These are phyloP conservation scores for Cyclina sinensis DNA, from an alignment of 1,140 invertebrate species.

Conservation along the genomic window DNA sequence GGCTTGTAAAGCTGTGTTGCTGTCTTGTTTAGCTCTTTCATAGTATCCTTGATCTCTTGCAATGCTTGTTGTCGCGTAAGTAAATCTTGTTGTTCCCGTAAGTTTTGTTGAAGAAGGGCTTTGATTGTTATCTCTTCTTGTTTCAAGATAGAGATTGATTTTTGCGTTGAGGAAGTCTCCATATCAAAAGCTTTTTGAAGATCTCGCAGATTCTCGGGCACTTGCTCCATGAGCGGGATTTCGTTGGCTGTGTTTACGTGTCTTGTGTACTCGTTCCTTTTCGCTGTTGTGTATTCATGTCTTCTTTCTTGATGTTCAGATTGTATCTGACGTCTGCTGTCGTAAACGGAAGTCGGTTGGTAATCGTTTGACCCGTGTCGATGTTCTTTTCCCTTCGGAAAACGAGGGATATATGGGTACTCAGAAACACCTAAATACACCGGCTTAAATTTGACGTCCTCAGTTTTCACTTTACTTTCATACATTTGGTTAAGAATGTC, in stretches of 20 bases:
- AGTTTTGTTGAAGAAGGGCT: conserved; percentile 46
- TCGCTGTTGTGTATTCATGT: not conserved
- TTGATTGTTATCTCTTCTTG: conserved; percentile 55
- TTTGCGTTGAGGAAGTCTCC: not conserved
- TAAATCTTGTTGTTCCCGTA: conserved; percentile 49
- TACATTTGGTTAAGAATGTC: conserved; percentile 33
- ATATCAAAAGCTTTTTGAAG: conserved; percentile 36
- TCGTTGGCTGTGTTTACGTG: not conserved
- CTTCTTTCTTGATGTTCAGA: not conserved
- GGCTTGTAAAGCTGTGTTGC: conserved; percentile 34
- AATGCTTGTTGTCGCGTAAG: conserved; percentile 41
- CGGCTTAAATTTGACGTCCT: not conserved
- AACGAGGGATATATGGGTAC: not conserved
- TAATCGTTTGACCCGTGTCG: not conserved
- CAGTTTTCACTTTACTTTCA: conserved; percentile 2
- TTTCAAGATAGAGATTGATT: conserved; percentile 33
- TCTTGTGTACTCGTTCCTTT: not conserved
- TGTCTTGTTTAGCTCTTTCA: conserved; percentile 47
- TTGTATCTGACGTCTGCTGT: not conserved
- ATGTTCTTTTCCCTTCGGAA: not conserved
- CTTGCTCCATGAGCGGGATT: conserved; percentile 16
- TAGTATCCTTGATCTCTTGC: conserved; percentile 41
- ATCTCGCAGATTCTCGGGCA: conserved; percentile 52
- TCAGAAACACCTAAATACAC: not conserved
- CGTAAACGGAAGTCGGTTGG: not conserved